Evolutionary conservation across 1,140 invertebrate species (phyloP), one percentile per base, ranked within the genome.

Genomic region (Sweltsa coloradensis): DNA sequence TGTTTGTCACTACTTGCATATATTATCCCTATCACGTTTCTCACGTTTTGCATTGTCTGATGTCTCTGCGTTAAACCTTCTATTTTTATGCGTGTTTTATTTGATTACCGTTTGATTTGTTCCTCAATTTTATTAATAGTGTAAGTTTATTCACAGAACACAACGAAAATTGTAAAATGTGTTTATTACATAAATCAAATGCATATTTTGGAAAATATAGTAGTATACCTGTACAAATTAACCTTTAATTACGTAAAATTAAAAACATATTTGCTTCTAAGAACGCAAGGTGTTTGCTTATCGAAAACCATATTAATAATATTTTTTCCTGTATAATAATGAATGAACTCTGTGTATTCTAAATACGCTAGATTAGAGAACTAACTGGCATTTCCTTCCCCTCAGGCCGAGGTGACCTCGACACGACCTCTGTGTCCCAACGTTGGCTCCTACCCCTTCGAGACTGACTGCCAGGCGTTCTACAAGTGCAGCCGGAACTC

Each of bases 391-490:
- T 21, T 18, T 52, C 50, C 55, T 56, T 61, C 49, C 50, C 73
- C 73, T n/a, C 64, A 84, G 81, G 64, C 83, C 26, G 61, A 66
- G 11, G 73, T 81, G 16, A 66, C 62, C 31, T 65, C 62, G n/a
- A 55, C 67, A 19, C 59, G 53, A 50, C 64, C 67, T 3, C 62
- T 81, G 2, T 90, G 86, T 57, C 75, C 81, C 5, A 59, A 56
- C 13, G 72, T 74, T 55, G 86, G 85, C 26, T 75, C 81, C 54
- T 81, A 76, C 57, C 73, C 81, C 9, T 70, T 70, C 43, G 70
- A 76, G 45, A 67, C 64, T 26, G 67, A 74, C 58, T 83, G 80
- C 47, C 70, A 76, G 39, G 70, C 73, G 1, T 88, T 88, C 60
- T 70, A 84, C 41, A 88, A 83, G 62, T 90, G 86, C 59, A 65